These are phyloP conservation scores for Falco concolor DNA, from an alignment of 2,797 vertebrate genomes.

Conservation along the genomic window DNA sequence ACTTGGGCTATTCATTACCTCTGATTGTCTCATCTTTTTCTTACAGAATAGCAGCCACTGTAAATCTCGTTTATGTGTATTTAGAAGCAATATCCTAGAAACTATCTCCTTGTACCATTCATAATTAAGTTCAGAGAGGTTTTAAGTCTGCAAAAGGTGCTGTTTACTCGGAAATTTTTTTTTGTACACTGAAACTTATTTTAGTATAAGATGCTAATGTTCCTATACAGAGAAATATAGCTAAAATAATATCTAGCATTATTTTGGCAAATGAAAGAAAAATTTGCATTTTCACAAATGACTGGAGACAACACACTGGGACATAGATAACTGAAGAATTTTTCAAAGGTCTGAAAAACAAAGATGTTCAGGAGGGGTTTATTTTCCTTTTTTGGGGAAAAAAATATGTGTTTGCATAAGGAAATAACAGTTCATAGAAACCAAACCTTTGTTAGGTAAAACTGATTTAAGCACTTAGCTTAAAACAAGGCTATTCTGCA, in stretches of 20 bases:
- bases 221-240: background rate
- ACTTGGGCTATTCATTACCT: background rate
- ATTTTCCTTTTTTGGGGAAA: background rate
- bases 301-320: background rate
- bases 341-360: background rate
- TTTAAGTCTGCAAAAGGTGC: background rate
- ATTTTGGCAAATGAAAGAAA: background rate
- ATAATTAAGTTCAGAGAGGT: background rate
- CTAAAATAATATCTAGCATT: background rate
- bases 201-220: background rate
- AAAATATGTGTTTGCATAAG: background rate
- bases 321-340: background rate
- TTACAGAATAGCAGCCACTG: background rate
- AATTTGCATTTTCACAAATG: background rate
- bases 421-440: background rate
- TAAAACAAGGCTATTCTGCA: background rate
- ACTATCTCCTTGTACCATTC: background rate
- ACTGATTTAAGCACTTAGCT: background rate
- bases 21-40: background rate
- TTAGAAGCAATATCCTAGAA: background rate
- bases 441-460: background rate
- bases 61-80: background rate
- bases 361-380: background rate
- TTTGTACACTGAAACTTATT: background rate
- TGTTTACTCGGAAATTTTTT: background rate